These are phyloP conservation scores for Polydrusus cervinus DNA, from an alignment of 2,888 invertebrate species.

Conservation along the genomic window DNA sequence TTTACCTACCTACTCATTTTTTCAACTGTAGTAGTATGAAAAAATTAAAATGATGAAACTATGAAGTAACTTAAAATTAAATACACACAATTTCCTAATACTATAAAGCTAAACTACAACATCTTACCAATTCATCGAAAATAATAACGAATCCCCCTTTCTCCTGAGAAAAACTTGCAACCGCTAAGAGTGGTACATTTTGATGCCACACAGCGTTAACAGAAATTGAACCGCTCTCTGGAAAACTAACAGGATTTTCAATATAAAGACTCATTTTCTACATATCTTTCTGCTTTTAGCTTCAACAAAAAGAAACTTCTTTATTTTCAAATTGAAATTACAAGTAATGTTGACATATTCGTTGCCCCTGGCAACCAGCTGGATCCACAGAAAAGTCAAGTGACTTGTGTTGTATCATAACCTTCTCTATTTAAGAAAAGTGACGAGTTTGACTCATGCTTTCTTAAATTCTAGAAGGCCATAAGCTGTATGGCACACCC, in stretches of 20 bases:
- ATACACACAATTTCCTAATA: too few relatives aligned
- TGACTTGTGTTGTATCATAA: too few relatives aligned
- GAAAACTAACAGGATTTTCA: conserved; percentile 87
- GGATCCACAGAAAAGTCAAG: neutral
- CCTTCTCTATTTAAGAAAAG: too few relatives aligned
- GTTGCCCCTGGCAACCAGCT: neutral
- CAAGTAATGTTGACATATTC: neutral
- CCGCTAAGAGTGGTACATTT: conserved; percentile 85
- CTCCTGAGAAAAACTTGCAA: conserved; percentile 90
- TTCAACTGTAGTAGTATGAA: too few relatives aligned
- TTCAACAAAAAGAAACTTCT: too few relatives aligned
- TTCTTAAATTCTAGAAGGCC: too few relatives aligned
- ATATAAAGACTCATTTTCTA: conserved; percentile 86
- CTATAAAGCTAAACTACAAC: neutral
- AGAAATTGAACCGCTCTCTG: conserved; percentile 84
- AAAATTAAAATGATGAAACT: too few relatives aligned
- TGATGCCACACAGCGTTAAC: conserved; percentile 90
- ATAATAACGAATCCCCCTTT: conserved; percentile 91
- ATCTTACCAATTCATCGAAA: conserved; percentile 87
- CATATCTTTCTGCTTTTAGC: neutral
- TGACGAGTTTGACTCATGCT: too few relatives aligned
- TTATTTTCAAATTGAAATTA: neutral
- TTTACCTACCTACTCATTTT: too few relatives aligned
- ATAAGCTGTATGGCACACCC: too few relatives aligned
- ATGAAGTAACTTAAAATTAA: too few relatives aligned